These are phyloP conservation scores for Peromyscus eremicus DNA, from an alignment of 2,797 vertebrate genomes.

Conservation along the genomic window DNA sequence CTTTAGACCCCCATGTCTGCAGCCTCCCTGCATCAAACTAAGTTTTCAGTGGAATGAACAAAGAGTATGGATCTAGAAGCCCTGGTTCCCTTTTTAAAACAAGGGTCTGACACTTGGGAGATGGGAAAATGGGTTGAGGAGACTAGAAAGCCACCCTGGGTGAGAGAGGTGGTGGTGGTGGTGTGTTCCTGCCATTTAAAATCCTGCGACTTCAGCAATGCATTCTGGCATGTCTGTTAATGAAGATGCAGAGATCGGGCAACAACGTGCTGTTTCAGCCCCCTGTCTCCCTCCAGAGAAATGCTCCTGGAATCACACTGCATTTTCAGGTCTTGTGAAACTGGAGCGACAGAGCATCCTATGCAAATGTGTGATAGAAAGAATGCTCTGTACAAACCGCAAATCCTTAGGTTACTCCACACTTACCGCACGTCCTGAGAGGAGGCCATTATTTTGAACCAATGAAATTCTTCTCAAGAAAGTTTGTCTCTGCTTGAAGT, in stretches of 20 bases:
- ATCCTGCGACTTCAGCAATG: neutral
- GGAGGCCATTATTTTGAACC: constrained; percentile 63
- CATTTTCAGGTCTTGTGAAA: constrained; percentile 76
- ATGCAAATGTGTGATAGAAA: constrained; percentile 58
- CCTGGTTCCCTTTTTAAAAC: neutral
- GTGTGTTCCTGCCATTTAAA: neutral
- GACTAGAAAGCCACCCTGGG: neutral
- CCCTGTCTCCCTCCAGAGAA: constrained; percentile 70
- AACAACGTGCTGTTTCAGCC: neutral
- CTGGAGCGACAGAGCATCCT: constrained; percentile 69
- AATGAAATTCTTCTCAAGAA: constrained; percentile 40
- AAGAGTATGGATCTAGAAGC: constrained; percentile 2
- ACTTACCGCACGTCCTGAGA: constrained; percentile 50
- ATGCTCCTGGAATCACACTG: constrained; percentile 61
- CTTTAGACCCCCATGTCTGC: neutral
- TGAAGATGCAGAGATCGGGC: constrained; percentile 67
- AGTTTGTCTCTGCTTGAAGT: constrained; percentile 42
- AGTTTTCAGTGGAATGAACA: neutral
- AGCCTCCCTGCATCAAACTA: neutral
- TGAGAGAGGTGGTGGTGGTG: neutral
- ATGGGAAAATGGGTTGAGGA: constrained; percentile 57
- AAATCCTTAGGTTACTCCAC: constrained; percentile 68
- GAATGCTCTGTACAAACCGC: neutral
- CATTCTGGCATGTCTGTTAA: constrained; percentile 59
- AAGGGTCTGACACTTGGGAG: constrained; percentile 7